Base-by-base conservation (phyloP, 2,113 vertebrate genomes). In the Tauraco erythrolophus region DNA sequence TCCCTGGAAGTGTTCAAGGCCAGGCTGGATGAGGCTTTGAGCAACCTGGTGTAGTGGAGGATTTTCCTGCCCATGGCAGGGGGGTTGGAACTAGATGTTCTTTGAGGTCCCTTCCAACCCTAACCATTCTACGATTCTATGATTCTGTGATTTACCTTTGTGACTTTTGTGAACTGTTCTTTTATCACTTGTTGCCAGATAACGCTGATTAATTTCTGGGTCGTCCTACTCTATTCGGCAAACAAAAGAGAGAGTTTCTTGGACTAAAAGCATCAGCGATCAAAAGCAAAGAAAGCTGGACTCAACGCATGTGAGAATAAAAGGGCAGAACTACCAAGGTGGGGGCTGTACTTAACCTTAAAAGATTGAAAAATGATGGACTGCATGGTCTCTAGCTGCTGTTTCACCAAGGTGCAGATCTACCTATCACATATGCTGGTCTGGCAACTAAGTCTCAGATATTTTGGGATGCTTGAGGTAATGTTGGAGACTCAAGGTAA, bases 291-390 rank as follows among this genome's bases (percentile, higher is more conserved):
- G 14, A 58, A 78, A 62, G 10, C 7, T 39, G 33, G 8, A 39
- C 54, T 8, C 6, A 77, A 14, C 0, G 0, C 9, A 13, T 0
- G 0, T 21, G 10, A 57, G 19, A n/a, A 9, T 4, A 51, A 24
- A 27, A 48, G 9, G 14, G 33, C 70, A 51, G 22, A 31, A 83
- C 14, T 62, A 24, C 28, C 53, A 33, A 41, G 11, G 6, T 41
- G 8, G 3, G 22, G n/a, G 2, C 1, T 58, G 5, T 2, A 37
- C 3, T 48, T 14, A 64, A 10, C 10, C 24, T 53, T 19, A 27
- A 19, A 64, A 56, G 14, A 19, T 1, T 14, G 21, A 23, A 51
- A 27, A 66, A 58, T 45, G 3, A 7, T 39, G 15, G 6, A 3
- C 14, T 50, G 13, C 12, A 4, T 15, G 15, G 3, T 11, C 28